Conservation (phyloP, 2,888 invertebrate species). For the Stenchaetothrips biformis region DNA sequence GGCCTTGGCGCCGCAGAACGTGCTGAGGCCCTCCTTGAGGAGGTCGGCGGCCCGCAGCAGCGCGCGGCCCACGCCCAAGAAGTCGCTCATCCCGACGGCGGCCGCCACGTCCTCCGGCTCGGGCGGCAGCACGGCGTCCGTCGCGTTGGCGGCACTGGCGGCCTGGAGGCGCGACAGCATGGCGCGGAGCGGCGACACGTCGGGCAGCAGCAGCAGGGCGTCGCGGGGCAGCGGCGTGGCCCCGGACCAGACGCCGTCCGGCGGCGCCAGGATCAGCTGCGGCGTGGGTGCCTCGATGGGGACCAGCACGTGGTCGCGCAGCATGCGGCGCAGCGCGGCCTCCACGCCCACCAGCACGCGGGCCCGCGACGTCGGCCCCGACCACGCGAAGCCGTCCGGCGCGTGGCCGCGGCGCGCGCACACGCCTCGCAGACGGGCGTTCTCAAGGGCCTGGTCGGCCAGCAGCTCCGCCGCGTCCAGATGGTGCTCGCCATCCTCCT, state of each 20-base stretch:
- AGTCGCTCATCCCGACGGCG: background rate
- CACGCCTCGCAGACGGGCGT: background rate
- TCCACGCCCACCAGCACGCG: constrained; percentile 13
- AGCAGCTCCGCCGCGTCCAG: constrained; percentile 8
- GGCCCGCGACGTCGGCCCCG: background rate
- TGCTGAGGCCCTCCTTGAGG: constrained; percentile 27
- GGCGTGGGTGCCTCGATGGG: background rate
- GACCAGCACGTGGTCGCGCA: constrained; percentile 7
- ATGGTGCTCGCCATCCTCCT: background rate
- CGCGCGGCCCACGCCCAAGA: constrained; percentile 21
- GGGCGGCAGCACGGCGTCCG: constrained; percentile 13
- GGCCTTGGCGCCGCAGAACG: background rate
- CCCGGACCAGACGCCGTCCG: constrained; percentile 13
- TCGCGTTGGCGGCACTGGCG: background rate
- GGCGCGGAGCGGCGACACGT: constrained; percentile 1
- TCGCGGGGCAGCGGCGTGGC: constrained; percentile 28
- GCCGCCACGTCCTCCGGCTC: constrained; percentile 11
- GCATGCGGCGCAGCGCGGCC: constrained; percentile 13
- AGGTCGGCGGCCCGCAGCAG: constrained; percentile 33
- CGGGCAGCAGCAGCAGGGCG: constrained; percentile 13
- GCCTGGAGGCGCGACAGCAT: background rate
- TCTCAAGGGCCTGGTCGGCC: constrained; percentile 13
- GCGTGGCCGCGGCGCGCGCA: constrained; percentile 23
- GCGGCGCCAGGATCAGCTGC: background rate
- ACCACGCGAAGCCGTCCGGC: constrained; percentile 2